Evolutionary conservation across 2,797 vertebrate species (phyloP).

Genomic region (Acanthurus lineatus): DNA sequence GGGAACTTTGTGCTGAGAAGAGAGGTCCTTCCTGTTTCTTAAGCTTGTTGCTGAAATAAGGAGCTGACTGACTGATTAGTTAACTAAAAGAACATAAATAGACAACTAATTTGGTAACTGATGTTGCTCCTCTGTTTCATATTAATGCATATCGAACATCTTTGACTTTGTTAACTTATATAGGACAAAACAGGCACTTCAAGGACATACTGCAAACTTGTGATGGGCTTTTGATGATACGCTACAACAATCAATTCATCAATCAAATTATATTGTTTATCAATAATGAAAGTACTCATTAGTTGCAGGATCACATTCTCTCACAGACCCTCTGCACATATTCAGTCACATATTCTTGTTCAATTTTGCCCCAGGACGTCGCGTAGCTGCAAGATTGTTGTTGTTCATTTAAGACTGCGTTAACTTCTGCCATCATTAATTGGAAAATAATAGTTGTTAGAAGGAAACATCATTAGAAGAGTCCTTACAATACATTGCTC

Average conservation of each 20-base stretch:
- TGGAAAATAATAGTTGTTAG: slow-evolving; percentile 7
- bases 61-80: not conserved
- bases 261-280: not conserved
- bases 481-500: not conserved
- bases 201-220: not conserved
- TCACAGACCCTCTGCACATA: not conserved
- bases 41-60: not conserved
- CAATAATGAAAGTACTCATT: not conserved
- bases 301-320: not conserved
- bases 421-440: not conserved
- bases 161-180: not conserved
- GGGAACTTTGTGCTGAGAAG: not conserved
- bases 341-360: not conserved
- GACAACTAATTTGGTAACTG: no score
- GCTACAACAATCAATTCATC: not conserved
- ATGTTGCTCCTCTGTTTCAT: not conserved
- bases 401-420: slow-evolving; percentile 7
- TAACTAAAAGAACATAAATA: not conserved
- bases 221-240: not conserved
- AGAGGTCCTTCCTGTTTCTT: not conserved
- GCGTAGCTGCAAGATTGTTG: not conserved
- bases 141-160: not conserved
- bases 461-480: slow-evolving; percentile 21
- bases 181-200: not conserved
- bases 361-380: not conserved